phyloP scores from a whole-genome alignment of 2,113 vertebrate genomes.

The Sebastes fasciatus region DNA sequence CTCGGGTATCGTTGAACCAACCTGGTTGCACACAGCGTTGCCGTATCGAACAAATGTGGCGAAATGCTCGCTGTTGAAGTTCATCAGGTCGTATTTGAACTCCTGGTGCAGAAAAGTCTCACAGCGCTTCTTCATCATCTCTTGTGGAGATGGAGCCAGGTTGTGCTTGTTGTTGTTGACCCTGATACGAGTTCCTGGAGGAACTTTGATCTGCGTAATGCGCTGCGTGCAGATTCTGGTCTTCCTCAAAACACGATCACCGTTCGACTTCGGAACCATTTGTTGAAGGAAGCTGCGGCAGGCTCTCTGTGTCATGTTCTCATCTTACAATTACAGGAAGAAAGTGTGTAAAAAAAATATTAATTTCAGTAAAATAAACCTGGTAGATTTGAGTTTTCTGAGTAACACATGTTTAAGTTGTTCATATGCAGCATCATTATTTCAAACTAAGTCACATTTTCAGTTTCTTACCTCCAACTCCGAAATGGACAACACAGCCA shows the following conservation, averaged over 20 bases:
- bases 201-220: constrained; percentile 46
- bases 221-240: constrained; percentile 27
- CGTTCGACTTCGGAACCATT: constrained; percentile 39
- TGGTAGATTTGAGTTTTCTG: not conserved
- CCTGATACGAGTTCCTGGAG: constrained; percentile 52
- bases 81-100: constrained; percentile 57
- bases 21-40: constrained; percentile 47
- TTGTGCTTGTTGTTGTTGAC: constrained; percentile 63
- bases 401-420: not conserved
- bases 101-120: constrained; percentile 59
- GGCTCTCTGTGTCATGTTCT: constrained; percentile 60
- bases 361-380: not conserved
- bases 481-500: constrained; percentile 58
- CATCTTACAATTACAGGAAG: constrained; percentile 39
- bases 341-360: too few species aligned
- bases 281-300: constrained; percentile 47
- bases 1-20: not conserved
- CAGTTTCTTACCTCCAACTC: constrained; percentile 35
- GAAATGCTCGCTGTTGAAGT: constrained; percentile 68
- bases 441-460: not conserved
- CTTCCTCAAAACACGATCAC: constrained; percentile 29
- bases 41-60: constrained; percentile 56
- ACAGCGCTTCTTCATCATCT: constrained; percentile 29
- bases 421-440: not conserved
- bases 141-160: constrained; percentile 30